Percentiles rank a stretch among this genome's conserved stretches.
phyloP scores from a whole-genome alignment of 2,113 vertebrate genomes.

The Nothocercus julius region DNA sequence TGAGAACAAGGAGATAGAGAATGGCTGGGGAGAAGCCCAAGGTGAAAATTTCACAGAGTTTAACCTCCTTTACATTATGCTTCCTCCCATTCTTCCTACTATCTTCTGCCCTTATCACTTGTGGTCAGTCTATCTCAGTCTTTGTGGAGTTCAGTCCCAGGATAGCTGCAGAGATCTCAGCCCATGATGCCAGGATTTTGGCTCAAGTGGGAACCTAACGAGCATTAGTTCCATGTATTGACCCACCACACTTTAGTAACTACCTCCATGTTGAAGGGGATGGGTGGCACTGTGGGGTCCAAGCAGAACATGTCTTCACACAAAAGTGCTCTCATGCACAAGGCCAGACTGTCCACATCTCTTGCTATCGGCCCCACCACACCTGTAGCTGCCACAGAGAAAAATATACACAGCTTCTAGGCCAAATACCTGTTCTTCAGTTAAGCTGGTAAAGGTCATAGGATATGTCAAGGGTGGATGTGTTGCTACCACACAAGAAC shows the following conservation, averaged over 20 bases:
- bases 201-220: no score
- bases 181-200: not conserved
- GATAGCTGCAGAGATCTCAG: not conserved
- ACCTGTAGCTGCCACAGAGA: not conserved
- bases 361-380: constrained; percentile 76
- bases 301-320: constrained; percentile 80
- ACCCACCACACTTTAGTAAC: not conserved
- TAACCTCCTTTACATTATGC: no score
- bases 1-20: not conserved
- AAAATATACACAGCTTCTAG: no score
- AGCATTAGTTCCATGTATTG: no score
- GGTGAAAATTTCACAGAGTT: no score
- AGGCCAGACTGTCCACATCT: constrained; percentile 82
- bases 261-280: constrained; percentile 79
- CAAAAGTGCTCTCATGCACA: constrained; percentile 82
- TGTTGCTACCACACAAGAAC: not conserved
- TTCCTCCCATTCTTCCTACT: no score
- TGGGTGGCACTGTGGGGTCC: constrained; percentile 81
- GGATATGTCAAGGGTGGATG: not conserved
- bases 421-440: no score
- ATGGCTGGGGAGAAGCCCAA: not conserved
- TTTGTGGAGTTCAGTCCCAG: no score
- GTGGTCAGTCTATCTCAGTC: not conserved
- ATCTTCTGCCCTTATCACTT: no score
- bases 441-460: no score